These are phyloP conservation scores for Lophius americanus DNA, from an alignment of 2,797 vertebrate species.

Conservation along the genomic window DNA sequence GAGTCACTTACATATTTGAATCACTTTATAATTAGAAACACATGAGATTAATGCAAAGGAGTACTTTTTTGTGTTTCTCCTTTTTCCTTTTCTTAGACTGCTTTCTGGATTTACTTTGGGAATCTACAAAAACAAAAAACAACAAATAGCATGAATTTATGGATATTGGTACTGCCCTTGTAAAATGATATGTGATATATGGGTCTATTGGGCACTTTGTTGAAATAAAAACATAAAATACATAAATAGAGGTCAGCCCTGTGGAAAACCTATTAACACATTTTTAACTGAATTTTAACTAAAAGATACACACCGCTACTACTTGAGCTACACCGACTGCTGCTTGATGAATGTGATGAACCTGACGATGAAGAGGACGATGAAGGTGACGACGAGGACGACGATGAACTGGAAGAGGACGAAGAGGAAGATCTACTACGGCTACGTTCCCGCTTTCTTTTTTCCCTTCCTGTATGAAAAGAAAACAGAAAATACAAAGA, in stretches of 20 bases:
- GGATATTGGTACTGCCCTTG: background rate
- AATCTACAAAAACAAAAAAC: slow-evolving; percentile 66
- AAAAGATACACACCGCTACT: slow-evolving; percentile 71
- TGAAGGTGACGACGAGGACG: slow-evolving; percentile 58
- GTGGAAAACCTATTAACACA: no score
- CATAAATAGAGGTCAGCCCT: no score
- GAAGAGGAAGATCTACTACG: slow-evolving; percentile 88
- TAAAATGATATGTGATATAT: no score
- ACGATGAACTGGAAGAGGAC: slow-evolving; percentile 78
- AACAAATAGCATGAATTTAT: background rate
- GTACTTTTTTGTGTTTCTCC: slow-evolving; percentile 90
- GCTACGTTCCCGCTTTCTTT: slow-evolving; percentile 86
- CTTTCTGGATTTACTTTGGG: slow-evolving; percentile 85
- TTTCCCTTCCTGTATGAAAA: slow-evolving; percentile 79
- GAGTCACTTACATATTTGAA: background rate
- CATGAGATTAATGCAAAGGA: background rate
- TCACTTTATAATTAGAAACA: background rate
- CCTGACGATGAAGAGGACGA: slow-evolving; percentile 80
- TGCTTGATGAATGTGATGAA: slow-evolving; percentile 80
- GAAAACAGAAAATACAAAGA: slow-evolving; percentile 1
- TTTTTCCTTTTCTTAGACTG: slow-evolving; percentile 88
- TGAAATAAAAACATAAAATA: no score
- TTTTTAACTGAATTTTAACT: background rate
- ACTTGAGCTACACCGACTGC: slow-evolving; percentile 83
- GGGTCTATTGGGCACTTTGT: no score